Evolutionary conservation across 1,140 invertebrate genomes (phyloP), one percentile per base, ranked within the genome.

Genomic region (Aphelenchoides besseyi): DNA sequence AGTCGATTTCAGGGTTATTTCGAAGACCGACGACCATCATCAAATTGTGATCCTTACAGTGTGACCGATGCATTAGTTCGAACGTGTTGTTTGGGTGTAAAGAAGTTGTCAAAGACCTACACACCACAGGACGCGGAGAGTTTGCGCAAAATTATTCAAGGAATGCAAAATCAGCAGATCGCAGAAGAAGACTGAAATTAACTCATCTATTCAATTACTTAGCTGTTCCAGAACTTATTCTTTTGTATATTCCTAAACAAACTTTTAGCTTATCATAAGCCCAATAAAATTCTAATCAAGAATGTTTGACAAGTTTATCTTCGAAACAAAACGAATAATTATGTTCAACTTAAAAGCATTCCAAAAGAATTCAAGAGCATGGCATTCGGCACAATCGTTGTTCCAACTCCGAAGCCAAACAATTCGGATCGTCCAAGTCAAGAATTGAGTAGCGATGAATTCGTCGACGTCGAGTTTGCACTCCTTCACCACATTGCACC

Each of bases 1-100:
- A 8, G 55, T 66, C 30, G 48, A 32, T 77, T 81, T 78, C 90
- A 91, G 82, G 94, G 94, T 1, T 97, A 96, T 83, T 86, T 97
- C 69, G 94, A 97, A 85, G 94, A 97, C 85, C 88, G 94, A 71
- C 88, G 94, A 82, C 94, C 94, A 9, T 89, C 93, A 2, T 94
- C 93, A 72, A 97, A 97, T 86, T 93, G 92, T 83, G 93, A 96
- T 86, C 93, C 94, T 0, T 74, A 96, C 86, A 84, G 68, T n/a
- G 85, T 87, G 30, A 85, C 85, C 12, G 84, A 82, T 37, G 81
- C 82, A 37, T 74, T 82, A 32, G 82, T 76, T 52, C 79, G 76
- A 32, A 79, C 72, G 8, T 71, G 73, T 53, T 80, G 79, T 72
- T 73, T 82, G 33, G 81, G 76, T 18, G 81, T 83, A 35, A 83